phyloP scores from a whole-genome alignment of 35 echinoderm and acorn worm genomes.

The Ptychodera flava region DNA sequence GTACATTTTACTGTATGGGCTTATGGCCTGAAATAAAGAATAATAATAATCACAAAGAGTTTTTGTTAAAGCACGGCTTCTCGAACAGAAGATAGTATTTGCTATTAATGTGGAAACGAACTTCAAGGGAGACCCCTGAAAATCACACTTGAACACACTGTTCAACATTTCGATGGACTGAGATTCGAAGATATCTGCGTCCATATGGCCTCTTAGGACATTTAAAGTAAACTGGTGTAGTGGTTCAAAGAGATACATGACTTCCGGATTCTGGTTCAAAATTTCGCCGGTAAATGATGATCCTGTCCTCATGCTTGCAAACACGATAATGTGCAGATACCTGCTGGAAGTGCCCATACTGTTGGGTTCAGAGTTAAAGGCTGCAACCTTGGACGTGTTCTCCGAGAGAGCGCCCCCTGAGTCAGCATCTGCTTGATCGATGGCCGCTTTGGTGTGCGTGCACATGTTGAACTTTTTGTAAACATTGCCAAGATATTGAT shows the following conservation, averaged over 20 bases:
- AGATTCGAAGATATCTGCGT: not conserved
- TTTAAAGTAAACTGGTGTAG: conserved; percentile 38
- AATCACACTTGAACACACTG: conserved; percentile 44
- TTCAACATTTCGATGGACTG: conserved; percentile 27
- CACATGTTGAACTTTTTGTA: no score
- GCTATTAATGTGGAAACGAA: not conserved
- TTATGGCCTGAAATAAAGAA: no score
- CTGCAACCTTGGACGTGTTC: no score
- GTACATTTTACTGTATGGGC: no score
- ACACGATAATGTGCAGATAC: conserved; percentile 24
- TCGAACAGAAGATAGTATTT: not conserved
- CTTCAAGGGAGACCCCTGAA: conserved; percentile 32
- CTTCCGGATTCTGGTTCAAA: conserved; percentile 72
- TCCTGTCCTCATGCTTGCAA: conserved; percentile 87
- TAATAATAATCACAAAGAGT: no score
- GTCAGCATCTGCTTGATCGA: no score
- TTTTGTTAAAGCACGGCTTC: not conserved
- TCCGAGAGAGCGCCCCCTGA: no score
- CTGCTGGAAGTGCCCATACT: no score
- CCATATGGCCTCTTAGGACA: not conserved
- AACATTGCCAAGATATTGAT: no score
- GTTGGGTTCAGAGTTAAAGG: no score
- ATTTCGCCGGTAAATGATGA: conserved; percentile 90
- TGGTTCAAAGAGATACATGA: conserved; percentile 93
- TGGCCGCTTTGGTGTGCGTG: no score